Base-by-base conservation (phyloP, 2,888 invertebrate species). In the Polydesmus complanatus region DNA sequence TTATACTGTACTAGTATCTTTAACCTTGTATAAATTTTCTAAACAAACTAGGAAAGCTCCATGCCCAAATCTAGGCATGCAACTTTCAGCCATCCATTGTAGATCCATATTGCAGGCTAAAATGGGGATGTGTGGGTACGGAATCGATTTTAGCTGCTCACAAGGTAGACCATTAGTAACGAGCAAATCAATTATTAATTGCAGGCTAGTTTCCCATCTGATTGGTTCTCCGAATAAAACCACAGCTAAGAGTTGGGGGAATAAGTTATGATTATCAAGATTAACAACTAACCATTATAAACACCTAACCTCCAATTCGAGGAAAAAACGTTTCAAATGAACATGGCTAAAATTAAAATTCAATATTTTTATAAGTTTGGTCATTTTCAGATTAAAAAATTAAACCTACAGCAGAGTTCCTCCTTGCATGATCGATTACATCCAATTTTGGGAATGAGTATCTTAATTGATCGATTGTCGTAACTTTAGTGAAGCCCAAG, bases 71-170 rank as follows among this genome's bases (percentile, higher is more conserved):
- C 83, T 77, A 1, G 83, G 83, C 72, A 81, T 78, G 22, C 78
- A 77, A 8, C 81, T 81, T 67, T 83, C 82, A 1, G 82, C 79
- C 75, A 82, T 82, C 82, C 81, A 83, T 58, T 81, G 73, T 54
- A 83, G 73, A 72, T 83, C 83, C 78, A 82, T 80, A 68, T 83
- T 83, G 68, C 83, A 83, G 0, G 81, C 83, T 61, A 83, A 71
- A n/a, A 84, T 71, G 37, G 83, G 83, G 65, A 84, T 75, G 70
- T 83, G 83, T 2, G 81, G 81, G 69, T 81, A 76, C 23, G 79
- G 78, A 64, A 78, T 66, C 14, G 56, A 53, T 11, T 65, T 64
- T 2, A 66, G 64, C 18, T 73, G 67, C 25, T 69, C 67, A 49
- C 71, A 71, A 1, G 81, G 81, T 67, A 76, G 71, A 2, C 83